Evolutionary conservation across 2,113 vertebrate species (phyloP).

Genomic region (Siniperca knerii): DNA sequence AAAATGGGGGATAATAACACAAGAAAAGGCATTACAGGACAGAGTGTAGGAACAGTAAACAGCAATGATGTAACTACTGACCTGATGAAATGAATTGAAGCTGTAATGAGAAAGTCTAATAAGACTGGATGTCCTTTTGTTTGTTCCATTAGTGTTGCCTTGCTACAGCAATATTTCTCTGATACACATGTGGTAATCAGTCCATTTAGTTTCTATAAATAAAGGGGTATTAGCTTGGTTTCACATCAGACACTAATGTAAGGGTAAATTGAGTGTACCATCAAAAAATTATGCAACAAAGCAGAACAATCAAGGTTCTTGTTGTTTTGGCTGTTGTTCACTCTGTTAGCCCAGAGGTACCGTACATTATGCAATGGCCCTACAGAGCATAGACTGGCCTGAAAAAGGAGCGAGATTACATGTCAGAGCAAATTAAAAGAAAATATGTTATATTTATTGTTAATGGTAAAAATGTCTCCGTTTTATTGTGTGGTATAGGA

Average conservation of each 20-base stretch:
- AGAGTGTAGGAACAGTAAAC: constrained; percentile 17
- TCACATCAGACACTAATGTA: not conserved
- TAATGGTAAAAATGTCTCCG: not conserved
- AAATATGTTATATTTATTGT: not conserved
- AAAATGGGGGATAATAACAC: constrained; percentile 8
- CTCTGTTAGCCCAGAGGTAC: constrained; percentile 28
- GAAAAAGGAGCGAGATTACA: not conserved
- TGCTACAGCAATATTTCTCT: not conserved
- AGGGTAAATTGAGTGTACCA: not conserved
- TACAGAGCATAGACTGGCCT: constrained; percentile 13
- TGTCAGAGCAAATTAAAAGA: not conserved
- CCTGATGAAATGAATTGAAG: not conserved
- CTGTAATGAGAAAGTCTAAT: constrained; percentile 10
- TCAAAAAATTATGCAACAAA: constrained; percentile 41
- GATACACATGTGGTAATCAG: not conserved
- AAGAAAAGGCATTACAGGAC: not conserved
- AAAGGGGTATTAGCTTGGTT: not conserved
- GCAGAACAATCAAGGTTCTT: constrained; percentile 31
- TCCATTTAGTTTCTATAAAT: constrained; percentile 4
- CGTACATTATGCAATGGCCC: constrained; percentile 20
- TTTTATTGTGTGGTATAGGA: not conserved
- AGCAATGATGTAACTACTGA: constrained; percentile 15
- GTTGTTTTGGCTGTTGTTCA: constrained; percentile 34
- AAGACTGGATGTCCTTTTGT: not conserved
- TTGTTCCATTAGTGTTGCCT: constrained; percentile 8